Conservation (phyloP, 2,888 invertebrate species). For the Calephelis perditalis region DNA sequence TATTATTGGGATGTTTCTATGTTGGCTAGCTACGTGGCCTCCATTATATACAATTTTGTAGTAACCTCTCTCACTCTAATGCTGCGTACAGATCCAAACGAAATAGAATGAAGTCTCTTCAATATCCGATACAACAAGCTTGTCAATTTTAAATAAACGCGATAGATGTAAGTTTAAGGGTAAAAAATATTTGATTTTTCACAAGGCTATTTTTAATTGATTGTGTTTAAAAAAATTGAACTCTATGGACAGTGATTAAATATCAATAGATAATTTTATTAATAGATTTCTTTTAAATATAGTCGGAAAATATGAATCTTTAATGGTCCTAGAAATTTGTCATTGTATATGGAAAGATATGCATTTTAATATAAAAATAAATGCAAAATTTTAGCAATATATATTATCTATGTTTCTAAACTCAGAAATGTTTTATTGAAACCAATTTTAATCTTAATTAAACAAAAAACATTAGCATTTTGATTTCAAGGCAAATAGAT, state of each 20-base stretch:
- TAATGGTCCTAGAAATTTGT: conserved; percentile 29
- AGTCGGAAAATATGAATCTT: conserved; percentile 22
- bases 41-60: not conserved
- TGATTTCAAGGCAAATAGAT: too few relatives aligned
- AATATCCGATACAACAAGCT: not conserved
- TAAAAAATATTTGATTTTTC: not conserved
- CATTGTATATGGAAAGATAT: conserved; percentile 27
- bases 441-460: too few relatives aligned
- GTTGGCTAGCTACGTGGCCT: not conserved
- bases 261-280: conserved; percentile 22
- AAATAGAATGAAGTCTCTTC: too few relatives aligned
- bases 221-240: conserved; percentile 11
- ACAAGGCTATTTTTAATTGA: not conserved
- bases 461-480: too few relatives aligned
- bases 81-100: too few relatives aligned
- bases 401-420: conserved; percentile 14
- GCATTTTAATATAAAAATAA: conserved; percentile 30
- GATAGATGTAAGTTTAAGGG: conserved; percentile 1
- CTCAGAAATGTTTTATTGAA: too few relatives aligned
- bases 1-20: conserved; percentile 4
- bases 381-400: conserved; percentile 22
- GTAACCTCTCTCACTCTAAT: not conserved
- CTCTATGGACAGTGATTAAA: conserved; percentile 18
- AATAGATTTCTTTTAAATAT: conserved; percentile 25
- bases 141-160: not conserved